Percentiles rank a stretch among this genome's conserved stretches.
phyloP scores from a whole-genome alignment of 2,797 vertebrate genomes.

The Acridotheres tristis region DNA sequence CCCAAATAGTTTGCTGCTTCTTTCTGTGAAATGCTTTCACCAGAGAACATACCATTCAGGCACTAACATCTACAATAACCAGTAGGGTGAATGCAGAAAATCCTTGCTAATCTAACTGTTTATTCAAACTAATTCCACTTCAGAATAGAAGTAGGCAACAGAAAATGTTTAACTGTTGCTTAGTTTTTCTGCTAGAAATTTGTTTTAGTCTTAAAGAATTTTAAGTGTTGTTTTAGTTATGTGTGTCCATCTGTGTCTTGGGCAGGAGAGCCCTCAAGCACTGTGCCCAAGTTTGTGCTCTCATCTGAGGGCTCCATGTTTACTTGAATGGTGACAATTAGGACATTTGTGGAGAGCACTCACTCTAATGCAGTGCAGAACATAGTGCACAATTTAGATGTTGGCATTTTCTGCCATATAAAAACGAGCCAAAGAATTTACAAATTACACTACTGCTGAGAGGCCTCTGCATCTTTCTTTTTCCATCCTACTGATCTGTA shows the following conservation, averaged over 20 bases:
- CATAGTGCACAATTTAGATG: not conserved
- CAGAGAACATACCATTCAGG: not conserved
- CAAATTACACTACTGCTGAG: not conserved
- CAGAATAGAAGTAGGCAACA: constrained; percentile 49
- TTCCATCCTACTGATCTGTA: not conserved
- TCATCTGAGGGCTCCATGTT: not conserved
- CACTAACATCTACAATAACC: not conserved
- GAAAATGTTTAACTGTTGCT: constrained; percentile 43
- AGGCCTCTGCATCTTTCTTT: not conserved
- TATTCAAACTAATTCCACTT: constrained; percentile 47
- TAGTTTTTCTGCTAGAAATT: not conserved
- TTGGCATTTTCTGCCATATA: not conserved
- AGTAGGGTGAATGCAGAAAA: constrained; percentile 46
- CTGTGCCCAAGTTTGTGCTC: not conserved
- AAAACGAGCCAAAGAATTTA: not conserved
- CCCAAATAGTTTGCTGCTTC: not conserved
- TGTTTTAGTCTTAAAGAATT: not conserved
- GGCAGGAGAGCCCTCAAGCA: not conserved
- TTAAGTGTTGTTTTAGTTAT: not conserved
- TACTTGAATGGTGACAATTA: not conserved
- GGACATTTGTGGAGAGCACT: not conserved
- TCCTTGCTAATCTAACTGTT: constrained; percentile 40
- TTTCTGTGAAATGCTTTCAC: constrained; percentile 7
- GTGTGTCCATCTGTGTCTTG: not conserved
- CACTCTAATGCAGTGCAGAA: not conserved